These are phyloP conservation scores for Otolemur crassicaudatus DNA, from an alignment of 2,797 vertebrate genomes.

Conservation along the genomic window DNA sequence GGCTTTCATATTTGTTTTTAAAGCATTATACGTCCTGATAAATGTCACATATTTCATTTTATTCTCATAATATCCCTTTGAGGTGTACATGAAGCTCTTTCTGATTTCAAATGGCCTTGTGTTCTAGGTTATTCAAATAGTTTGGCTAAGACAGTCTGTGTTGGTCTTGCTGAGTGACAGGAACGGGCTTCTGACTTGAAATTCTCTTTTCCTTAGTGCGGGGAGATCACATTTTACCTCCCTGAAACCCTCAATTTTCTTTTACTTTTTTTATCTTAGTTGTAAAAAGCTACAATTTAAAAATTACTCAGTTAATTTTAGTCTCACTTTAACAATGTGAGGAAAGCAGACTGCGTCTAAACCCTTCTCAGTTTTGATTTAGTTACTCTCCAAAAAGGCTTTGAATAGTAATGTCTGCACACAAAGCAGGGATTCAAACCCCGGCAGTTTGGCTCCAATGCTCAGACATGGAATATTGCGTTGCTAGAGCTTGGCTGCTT, in stretches of 20 bases:
- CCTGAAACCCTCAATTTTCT: neutral
- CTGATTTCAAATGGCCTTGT: neutral
- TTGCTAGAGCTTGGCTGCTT: neutral
- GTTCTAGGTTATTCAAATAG: conserved; percentile 6
- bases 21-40: neutral
- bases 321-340: conserved; percentile 2
- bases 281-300: neutral
- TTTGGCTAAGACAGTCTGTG: neutral
- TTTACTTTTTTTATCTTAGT: neutral
- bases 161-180: neutral
- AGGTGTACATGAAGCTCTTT: neutral
- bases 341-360: neutral
- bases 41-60: neutral
- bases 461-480: neutral
- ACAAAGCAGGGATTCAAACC: neutral
- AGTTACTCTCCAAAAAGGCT: conserved; percentile 9
- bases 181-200: neutral
- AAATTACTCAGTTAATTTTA: neutral
- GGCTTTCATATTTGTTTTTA: conserved; percentile 52
- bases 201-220: neutral
- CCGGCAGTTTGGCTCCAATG: neutral
- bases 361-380: neutral
- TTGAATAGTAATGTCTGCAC: neutral
- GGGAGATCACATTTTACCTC: neutral
- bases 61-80: neutral